Base-by-base conservation (phyloP, 2,797 vertebrate species). In the Lithobates sylvaticus region DNA sequence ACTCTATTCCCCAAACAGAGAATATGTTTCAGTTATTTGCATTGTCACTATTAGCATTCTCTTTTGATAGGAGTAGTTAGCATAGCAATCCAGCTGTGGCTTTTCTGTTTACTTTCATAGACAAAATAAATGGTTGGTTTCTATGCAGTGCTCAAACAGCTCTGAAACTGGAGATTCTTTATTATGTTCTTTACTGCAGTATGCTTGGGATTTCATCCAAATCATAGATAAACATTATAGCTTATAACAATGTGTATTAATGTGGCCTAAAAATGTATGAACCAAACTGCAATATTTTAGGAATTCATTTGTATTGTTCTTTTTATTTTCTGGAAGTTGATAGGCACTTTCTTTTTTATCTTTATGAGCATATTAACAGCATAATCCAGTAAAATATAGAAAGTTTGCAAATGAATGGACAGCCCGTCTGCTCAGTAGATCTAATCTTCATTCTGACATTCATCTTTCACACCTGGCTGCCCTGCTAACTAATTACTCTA, bases 41-140 rank as follows among this genome's bases (percentile, higher is more conserved):
- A 65, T 26, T 65, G 21, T 65, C n/a, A 65, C 61, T 26, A 65
- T 65, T 65, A 65, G 61, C 61, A 65, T 65, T 65, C 21, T 65
- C 61, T 65, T 26, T 26, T 65, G 61, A 65, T 65, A 12, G 61
- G 61, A 26, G 21, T 65, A 23, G 61, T 65, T 23, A 65, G 61
- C 61, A 65, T 65, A 65, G 61, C 61, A 65, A 65, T 65, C 61
- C 61, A 65, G 61, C 61, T 65, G 61, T 65, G 61, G 61, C 61
- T 65, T 7, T 65, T 65, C 61, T 65, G 61, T 65, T 65, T 65
- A 65, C 61, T 65, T 65, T 65, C 61, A 65, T 65, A 65, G 61
- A 26, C 61, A 65, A 65, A 65, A 65, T 65, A 65, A 65, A 65
- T 26, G 61, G 61, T 12, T 65, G 61, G 61, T 64, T 64, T 64